Percentiles rank a stretch among this genome's conserved stretches.
These are phyloP conservation scores for Microdon myrmicae DNA, from an alignment of 2,888 invertebrate genomes.

Conservation along the genomic window DNA sequence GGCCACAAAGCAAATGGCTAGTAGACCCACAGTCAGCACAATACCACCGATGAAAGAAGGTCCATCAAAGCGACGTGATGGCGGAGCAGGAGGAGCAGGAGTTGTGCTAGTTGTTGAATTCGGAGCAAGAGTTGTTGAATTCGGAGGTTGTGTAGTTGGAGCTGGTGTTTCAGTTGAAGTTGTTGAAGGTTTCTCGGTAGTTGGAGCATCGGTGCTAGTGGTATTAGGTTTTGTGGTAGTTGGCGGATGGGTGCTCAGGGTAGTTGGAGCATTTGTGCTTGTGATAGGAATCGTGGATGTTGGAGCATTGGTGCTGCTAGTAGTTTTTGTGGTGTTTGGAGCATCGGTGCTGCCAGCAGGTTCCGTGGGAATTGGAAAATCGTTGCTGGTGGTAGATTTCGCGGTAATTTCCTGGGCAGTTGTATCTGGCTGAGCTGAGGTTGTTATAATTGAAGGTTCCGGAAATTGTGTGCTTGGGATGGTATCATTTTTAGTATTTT, in stretches of 20 bases:
- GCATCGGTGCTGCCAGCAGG: slow-evolving; percentile 46
- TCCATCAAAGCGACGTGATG: slow-evolving; percentile 74
- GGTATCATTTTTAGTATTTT: not conserved
- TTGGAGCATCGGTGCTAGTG: slow-evolving; percentile 53
- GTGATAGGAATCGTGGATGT: slow-evolving; percentile 48
- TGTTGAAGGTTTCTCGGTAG: slow-evolving; percentile 38
- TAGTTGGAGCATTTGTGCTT: slow-evolving; percentile 12
- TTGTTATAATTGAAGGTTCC: slow-evolving; percentile 2
- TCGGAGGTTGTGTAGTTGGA: slow-evolving; percentile 48
- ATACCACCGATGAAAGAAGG: slow-evolving; percentile 88
- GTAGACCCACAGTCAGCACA: slow-evolving; percentile 79
- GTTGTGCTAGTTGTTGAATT: slow-evolving; percentile 55
- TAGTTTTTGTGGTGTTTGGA: slow-evolving; percentile 19
- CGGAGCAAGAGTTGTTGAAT: slow-evolving; percentile 54
- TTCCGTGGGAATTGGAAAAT: slow-evolving; percentile 54
- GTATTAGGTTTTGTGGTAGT: slow-evolving; percentile 51
- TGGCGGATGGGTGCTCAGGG: not conserved
- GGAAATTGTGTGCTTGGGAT: slow-evolving; percentile 11
- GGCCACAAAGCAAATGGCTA: slow-evolving; percentile 83
- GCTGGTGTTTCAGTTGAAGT: slow-evolving; percentile 41
- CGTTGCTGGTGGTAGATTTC: slow-evolving; percentile 13
- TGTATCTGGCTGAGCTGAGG: slow-evolving; percentile 9
- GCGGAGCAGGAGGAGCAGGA: slow-evolving; percentile 60
- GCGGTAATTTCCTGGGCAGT: slow-evolving; percentile 15
- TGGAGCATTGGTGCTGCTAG: slow-evolving; percentile 54